Evolutionary conservation across 2,888 invertebrate species (phyloP).

Genomic region (Blomia tropicalis): DNA sequence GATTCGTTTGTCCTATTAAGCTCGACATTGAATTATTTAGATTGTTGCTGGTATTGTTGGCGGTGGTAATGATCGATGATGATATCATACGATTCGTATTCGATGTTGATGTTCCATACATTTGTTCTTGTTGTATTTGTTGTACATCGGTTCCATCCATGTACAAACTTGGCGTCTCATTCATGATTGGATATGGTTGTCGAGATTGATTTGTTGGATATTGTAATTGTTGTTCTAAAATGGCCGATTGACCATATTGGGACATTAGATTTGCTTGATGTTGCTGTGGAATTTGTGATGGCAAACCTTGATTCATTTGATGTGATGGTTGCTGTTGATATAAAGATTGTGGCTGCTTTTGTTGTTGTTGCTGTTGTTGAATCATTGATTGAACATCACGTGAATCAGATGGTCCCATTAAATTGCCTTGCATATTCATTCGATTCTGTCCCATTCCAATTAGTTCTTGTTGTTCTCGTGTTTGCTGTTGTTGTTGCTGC

Average conservation of each 20-base stretch:
- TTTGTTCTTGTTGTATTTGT: no score
- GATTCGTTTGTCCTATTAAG: no score
- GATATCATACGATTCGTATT: not conserved
- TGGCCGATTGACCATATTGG: not conserved
- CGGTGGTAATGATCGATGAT: no score
- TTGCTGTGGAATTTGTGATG: slow-evolving; percentile 24
- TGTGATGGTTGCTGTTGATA: slow-evolving; percentile 8
- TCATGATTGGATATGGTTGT: not conserved
- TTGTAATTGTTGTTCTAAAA: not conserved
- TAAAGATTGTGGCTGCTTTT: slow-evolving; percentile 19
- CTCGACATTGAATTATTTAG: not conserved
- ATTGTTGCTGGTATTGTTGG: no score
- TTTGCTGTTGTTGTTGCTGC: slow-evolving; percentile 9
- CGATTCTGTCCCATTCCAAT: not conserved
- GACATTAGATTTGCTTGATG: slow-evolving; percentile 16
- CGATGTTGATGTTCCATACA: not conserved
- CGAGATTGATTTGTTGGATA: not conserved
- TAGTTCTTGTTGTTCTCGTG: not conserved
- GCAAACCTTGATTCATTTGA: slow-evolving; percentile 8
- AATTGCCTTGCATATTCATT: not conserved
- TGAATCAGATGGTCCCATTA: no score
- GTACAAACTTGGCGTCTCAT: not conserved
- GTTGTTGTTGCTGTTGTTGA: slow-evolving; percentile 16
- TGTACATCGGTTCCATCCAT: not conserved
- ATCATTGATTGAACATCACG: slow-evolving; percentile 1